Base-by-base conservation (phyloP, 2,113 vertebrate genomes). In the Oncorhynchus masou region DNA sequence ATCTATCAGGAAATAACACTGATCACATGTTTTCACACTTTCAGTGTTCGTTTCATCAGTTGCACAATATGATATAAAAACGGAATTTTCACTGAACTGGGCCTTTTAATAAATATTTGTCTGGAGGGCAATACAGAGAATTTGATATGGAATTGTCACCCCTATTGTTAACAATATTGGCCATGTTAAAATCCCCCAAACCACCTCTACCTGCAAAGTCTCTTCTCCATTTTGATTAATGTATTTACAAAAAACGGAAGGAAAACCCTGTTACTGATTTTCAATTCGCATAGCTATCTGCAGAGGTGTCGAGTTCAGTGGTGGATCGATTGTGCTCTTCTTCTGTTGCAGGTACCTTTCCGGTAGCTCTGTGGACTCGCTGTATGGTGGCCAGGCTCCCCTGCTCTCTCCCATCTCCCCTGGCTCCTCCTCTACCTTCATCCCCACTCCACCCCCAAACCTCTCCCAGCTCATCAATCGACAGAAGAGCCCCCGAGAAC, bases 371-470 rank as follows among this genome's bases (percentile, higher is more conserved):
- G 45, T 92, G 0, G 20, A 81, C 34, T 80, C 89, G 0, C 91
- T 93, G 76, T 92, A 93, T 74, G 67, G 77, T 4, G 25, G 88
- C 75, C 87, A 90, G 45, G 70, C 89, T 72, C 78, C 87, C 20
- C 48, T 90, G 25, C 83, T 88, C 71, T 77, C 88, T 15, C 67
- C 91, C 0, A 57, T 88, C 0, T 34, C 86, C 13, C 73, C 91
- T 0, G 80, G 86, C 25, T 73, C 83, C 0, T 81, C 93, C 1
- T 83, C 92, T 7, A 75, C 92, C 34, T 95, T 97, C 86, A 60
- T 96, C 73, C 97, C 95, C 13, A 86, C 91, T 0, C 96, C 96
- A 0, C 96, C 98, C 0, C 96, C 97, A 0, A 95, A 95, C 60
- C 89, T 97, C 78, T 92, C 95, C 51, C 95, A 94, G 29, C 93